Percentiles rank a stretch among this genome's conserved stretches.
phyloP scores from a whole-genome alignment of 2,888 invertebrate species.

The Euzetes globulus region DNA sequence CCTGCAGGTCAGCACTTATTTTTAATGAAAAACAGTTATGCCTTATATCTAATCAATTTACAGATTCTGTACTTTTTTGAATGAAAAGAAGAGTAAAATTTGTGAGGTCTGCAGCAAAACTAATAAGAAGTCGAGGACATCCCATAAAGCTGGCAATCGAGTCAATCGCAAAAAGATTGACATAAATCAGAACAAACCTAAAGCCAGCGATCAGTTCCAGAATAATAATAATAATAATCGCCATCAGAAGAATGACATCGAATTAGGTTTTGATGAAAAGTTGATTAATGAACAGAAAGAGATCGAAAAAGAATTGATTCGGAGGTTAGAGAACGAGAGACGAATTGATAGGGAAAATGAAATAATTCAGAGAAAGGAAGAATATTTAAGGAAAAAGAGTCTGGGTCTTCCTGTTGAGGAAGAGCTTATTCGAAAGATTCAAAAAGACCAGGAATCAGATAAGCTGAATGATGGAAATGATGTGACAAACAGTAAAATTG shows the following conservation, averaged over 20 bases:
- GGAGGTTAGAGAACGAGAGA: slow-evolving; percentile 36
- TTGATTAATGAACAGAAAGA: slow-evolving; percentile 35
- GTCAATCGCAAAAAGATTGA: not conserved
- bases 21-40: no score
- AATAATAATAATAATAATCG: not conserved
- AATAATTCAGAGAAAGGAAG: slow-evolving; percentile 26
- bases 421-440: not conserved
- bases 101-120: slow-evolving; percentile 35
- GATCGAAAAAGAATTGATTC: slow-evolving; percentile 37
- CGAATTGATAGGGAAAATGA: slow-evolving; percentile 34
- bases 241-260: not conserved
- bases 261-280: slow-evolving; percentile 26
- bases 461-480: not conserved
- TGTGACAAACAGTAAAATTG: not conserved
- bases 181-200: not conserved
- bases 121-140: not conserved
- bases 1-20: slow-evolving; percentile 24
- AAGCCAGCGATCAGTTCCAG: not conserved
- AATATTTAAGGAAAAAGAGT: not conserved
- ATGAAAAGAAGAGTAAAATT: slow-evolving; percentile 21
- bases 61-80: slow-evolving; percentile 32
- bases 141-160: not conserved
- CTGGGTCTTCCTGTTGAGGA: not conserved
- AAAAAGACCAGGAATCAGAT: not conserved
- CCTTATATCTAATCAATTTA: not conserved